Base-by-base conservation (phyloP, 2,888 invertebrate genomes). In the Papilio gigon region DNA sequence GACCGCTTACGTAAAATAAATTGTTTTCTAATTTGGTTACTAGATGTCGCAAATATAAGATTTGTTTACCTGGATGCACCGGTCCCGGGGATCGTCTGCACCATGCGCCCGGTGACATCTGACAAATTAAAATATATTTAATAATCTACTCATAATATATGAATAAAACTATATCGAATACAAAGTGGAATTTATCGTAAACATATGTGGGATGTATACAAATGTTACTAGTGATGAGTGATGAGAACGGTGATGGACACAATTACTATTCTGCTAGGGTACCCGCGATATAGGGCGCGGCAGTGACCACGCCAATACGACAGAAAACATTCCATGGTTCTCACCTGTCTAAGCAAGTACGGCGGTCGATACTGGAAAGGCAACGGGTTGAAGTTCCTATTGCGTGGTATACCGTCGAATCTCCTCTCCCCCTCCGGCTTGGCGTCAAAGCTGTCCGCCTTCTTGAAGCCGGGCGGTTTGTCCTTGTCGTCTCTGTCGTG, bases 31-130 rank as follows among this genome's bases (percentile, higher is more conserved):
- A 30, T 17, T 33, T 33, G 0, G 56, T 4, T n/a, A 9, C 17
- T 58, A 35, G 33, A 58, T 58, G 58, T 58, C 30, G 4, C n/a
- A 0, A 8, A 17, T 14, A 8, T 44, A 6, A 4, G 0, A 17
- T 61, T 2, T 58, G 60, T 60, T 76, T 75, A 89, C 90, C 83
- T 74, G 87, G 86, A 68, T 87, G 85, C 1, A 87, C 78, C 0
- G 89, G 87, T 0, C 77, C 88, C 0, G 90, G 89, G 0, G 90
- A 89, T 0, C 89, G 81, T 1, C 89, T 75, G 70, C 85, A 87
- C 90, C 90, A 91, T 0, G 87, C 80, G 0, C 85, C 82, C 0
- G 90, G 88, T 0, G 89, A 79, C 84, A 90, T 83, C 90, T 91
- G 82, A 0, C 8, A 35, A 1, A 47, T 72, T 71, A 17, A 58